phyloP scores from a whole-genome alignment of 1,140 invertebrate genomes.

The Mercenaria mercenaria region DNA sequence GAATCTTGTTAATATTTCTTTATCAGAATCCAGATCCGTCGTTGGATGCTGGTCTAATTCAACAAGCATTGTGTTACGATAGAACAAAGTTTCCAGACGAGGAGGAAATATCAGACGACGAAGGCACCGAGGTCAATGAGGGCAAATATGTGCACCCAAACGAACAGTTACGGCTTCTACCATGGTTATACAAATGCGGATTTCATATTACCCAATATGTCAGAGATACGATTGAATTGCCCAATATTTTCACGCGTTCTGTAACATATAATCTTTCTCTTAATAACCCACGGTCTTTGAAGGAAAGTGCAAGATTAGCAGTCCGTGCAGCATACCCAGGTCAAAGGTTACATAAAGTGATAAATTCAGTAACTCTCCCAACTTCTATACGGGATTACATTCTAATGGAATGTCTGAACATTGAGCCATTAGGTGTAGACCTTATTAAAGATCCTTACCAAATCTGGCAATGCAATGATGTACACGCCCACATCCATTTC shows the following conservation, averaged over 20 bases:
- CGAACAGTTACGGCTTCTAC: background rate
- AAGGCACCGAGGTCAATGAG: background rate
- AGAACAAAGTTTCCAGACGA: background rate
- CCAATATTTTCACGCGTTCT: background rate
- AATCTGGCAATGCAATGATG: too few relatives aligned
- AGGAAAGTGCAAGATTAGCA: background rate
- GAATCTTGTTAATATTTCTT: background rate
- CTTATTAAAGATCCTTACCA: background rate
- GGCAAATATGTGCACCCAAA: background rate
- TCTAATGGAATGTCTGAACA: background rate
- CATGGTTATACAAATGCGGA: background rate
- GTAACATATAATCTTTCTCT: background rate
- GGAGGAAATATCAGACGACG: background rate
- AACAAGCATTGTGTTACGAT: background rate
- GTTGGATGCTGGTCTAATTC: background rate
- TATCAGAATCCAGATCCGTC: background rate
- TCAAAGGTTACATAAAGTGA: background rate
- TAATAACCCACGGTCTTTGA: background rate
- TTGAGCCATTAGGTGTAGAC: too few relatives aligned
- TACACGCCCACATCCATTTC: too few relatives aligned
- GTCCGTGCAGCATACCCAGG: background rate
- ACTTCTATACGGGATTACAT: conserved; percentile 22
- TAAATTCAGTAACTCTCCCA: background rate
- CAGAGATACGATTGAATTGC: background rate
- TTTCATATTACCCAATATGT: background rate